Conservation (phyloP, 1,140 invertebrate species). For the Plodia interpunctella region DNA sequence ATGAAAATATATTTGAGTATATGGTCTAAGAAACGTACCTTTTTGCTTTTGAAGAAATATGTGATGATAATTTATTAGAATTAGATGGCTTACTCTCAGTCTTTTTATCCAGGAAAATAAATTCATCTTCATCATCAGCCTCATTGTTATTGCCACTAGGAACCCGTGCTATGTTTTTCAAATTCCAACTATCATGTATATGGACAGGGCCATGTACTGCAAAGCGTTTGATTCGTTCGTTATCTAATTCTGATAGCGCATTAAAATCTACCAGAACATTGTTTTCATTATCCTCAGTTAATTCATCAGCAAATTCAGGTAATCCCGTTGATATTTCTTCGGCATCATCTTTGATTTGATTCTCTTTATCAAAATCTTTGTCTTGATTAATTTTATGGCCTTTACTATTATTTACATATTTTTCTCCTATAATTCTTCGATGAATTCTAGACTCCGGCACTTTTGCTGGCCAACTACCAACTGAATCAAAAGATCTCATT, state of each 20-base stretch:
- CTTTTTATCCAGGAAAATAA: slow-evolving; percentile 26
- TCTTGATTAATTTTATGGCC: not conserved
- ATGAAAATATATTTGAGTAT: no score
- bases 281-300: not conserved
- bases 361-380: not conserved
- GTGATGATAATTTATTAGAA: not conserved
- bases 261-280: not conserved
- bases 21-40: not conserved
- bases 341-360: not conserved
- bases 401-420: not conserved
- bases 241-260: not conserved
- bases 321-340: slow-evolving; percentile 8
- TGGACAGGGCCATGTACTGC: not conserved
- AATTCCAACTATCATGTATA: not conserved
- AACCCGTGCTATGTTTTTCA: not conserved
- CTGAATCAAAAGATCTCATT: not conserved
- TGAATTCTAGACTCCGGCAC: not conserved
- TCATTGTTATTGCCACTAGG: not conserved
- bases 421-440: not conserved
- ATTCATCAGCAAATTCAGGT: not conserved
- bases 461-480: not conserved
- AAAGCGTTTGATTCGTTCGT: not conserved
- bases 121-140: slow-evolving; percentile 25
- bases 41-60: not conserved
- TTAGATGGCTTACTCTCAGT: not conserved